Conservation (phyloP, 2,113 vertebrate species). For the Pteropus alecto region DNA sequence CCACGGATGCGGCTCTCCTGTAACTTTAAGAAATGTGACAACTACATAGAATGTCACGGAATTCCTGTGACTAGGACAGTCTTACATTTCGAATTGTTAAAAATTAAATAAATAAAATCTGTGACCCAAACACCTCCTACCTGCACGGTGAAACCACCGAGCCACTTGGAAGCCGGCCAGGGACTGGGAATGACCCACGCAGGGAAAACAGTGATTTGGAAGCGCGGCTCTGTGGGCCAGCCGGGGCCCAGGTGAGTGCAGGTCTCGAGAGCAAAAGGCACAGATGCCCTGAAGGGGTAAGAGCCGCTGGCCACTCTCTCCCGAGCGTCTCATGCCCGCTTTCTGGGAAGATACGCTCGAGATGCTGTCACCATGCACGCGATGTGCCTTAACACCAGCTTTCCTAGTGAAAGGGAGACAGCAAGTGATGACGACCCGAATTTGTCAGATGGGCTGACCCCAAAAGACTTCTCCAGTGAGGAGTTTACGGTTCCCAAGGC, state of each 20-base stretch:
- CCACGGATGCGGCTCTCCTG: accelerated
- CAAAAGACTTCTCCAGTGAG: too few species aligned
- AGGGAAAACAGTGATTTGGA: background rate
- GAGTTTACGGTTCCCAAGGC: background rate
- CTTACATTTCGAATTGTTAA: background rate
- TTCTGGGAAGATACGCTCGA: accelerated
- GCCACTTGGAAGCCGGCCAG: background rate
- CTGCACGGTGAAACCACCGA: too few species aligned
- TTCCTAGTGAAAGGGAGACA: background rate
- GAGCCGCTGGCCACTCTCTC: background rate
- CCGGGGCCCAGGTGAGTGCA: background rate
- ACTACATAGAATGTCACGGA: too few species aligned
- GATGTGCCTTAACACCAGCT: accelerated
- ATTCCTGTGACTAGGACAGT: background rate
- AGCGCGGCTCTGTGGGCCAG: accelerated
- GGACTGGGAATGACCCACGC: accelerated
- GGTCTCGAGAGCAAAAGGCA: accelerated
- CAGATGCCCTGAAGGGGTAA: background rate
- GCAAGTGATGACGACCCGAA: too few species aligned
- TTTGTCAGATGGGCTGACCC: too few species aligned
- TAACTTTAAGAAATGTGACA: too few species aligned
- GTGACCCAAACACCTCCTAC: background rate
- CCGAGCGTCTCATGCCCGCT: accelerated
- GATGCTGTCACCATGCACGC: background rate
- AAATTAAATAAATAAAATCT: too few species aligned